Conservation (phyloP, 1,140 invertebrate genomes). For the Papilio polyxenes region DNA sequence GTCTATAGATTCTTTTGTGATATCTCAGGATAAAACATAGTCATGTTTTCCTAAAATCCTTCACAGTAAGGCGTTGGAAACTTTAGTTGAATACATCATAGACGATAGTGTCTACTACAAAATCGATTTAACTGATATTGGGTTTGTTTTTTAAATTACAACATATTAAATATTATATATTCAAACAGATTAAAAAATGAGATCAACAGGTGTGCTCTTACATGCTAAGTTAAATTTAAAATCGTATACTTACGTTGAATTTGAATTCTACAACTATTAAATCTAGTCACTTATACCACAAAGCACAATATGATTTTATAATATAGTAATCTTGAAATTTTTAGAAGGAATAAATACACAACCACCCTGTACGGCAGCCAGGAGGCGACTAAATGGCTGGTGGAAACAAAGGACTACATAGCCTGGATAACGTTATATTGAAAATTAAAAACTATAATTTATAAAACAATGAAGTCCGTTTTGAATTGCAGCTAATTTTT, state of each 20-base stretch:
- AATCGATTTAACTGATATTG: too few relatives aligned
- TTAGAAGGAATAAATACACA: not conserved
- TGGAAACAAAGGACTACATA: not conserved
- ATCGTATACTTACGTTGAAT: not conserved
- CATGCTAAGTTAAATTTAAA: not conserved
- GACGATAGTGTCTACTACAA: too few relatives aligned
- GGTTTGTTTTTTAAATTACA: too few relatives aligned
- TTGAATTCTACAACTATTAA: not conserved
- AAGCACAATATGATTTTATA: not conserved
- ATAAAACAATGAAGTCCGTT: constrained; percentile 5
- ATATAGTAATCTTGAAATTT: not conserved
- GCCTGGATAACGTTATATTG: constrained; percentile 3
- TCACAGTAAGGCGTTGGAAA: too few relatives aligned
- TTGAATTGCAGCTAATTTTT: not conserved
- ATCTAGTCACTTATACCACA: not conserved
- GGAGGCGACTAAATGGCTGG: constrained; percentile 20
- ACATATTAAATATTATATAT: not conserved
- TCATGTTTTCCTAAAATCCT: too few relatives aligned
- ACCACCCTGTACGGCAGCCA: not conserved
- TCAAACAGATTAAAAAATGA: not conserved
- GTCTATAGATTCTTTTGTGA: too few relatives aligned
- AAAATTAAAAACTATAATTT: constrained; percentile 20
- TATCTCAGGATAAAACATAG: too few relatives aligned
- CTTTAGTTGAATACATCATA: too few relatives aligned
- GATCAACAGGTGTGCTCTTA: not conserved